phyloP scores from a whole-genome alignment of 2,797 vertebrate species.

The Melanotaenia parkinsoni region DNA sequence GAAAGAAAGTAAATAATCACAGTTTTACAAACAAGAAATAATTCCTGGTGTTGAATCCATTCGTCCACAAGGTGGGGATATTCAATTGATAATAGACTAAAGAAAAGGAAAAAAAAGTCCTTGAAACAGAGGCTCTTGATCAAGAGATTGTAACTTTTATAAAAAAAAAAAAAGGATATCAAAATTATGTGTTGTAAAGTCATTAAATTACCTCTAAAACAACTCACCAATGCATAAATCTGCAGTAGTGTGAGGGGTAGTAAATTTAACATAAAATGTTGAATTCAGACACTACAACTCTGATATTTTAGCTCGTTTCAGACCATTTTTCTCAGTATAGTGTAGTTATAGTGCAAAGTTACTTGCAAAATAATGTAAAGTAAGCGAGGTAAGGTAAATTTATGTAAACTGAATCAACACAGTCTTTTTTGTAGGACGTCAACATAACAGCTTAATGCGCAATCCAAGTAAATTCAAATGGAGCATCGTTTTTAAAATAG shows the following conservation, averaged over 20 bases:
- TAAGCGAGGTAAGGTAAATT: background rate
- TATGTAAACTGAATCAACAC: background rate
- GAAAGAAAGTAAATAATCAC: background rate
- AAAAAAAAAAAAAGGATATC: too few relatives aligned
- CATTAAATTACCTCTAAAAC: too few relatives aligned
- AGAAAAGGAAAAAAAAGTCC: background rate
- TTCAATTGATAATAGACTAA: conserved; percentile 29
- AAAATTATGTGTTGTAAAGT: too few relatives aligned
- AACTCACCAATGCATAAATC: background rate
- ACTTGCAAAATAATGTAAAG: background rate
- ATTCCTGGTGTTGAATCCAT: conserved; percentile 3
- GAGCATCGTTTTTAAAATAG: background rate
- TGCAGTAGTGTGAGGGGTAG: background rate
- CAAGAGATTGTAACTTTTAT: background rate
- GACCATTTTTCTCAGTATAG: background rate
- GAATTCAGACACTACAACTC: background rate
- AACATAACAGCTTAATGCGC: background rate
- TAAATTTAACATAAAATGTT: background rate
- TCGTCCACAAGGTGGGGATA: conserved; percentile 69
- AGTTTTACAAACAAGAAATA: background rate
- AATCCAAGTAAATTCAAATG: background rate
- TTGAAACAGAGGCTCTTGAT: background rate
- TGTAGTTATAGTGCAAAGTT: background rate
- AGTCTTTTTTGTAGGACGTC: background rate
- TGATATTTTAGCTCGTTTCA: background rate